Percentiles rank a stretch among this genome's conserved stretches.
Conservation (phyloP, 2,888 invertebrate genomes). For the Aspidapion aeneum region DNA sequence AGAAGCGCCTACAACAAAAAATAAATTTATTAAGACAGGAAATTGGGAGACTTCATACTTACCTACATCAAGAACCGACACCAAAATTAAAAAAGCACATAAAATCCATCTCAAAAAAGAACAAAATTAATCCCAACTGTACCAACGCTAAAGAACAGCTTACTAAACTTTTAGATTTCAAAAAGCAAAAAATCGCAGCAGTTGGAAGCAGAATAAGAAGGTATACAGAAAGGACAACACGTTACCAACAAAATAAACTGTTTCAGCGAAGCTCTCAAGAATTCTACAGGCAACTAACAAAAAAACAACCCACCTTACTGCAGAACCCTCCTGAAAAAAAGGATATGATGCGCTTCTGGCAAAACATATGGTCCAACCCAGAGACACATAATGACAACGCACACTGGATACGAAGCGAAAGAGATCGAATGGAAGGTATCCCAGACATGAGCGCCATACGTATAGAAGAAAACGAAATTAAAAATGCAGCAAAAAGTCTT, state of each 20-base stretch:
- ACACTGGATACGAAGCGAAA: neutral
- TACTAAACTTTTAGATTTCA: neutral
- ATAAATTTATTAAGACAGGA: neutral
- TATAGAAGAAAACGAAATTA: neutral
- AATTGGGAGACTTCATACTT: conserved; percentile 3
- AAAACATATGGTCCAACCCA: conserved; percentile 3
- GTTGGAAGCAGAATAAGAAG: neutral
- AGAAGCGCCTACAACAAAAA: neutral
- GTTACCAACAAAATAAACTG: neutral
- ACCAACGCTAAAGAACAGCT: neutral
- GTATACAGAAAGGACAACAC: neutral
- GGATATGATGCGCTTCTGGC: neutral
- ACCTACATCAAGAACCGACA: neutral
- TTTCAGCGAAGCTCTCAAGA: neutral
- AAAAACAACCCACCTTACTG: neutral
- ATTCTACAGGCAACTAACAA: neutral
- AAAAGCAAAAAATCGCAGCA: conserved; percentile 2
- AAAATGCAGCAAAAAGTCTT: conserved; percentile 1
- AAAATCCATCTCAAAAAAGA: neutral
- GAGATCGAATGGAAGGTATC: neutral
- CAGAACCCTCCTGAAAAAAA: neutral
- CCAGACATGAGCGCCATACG: neutral
- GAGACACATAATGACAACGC: neutral
- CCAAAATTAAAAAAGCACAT: conserved; percentile 1
- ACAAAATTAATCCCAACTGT: neutral